phyloP scores from a whole-genome alignment of 1,140 invertebrate genomes.

The Oppia nitens region DNA sequence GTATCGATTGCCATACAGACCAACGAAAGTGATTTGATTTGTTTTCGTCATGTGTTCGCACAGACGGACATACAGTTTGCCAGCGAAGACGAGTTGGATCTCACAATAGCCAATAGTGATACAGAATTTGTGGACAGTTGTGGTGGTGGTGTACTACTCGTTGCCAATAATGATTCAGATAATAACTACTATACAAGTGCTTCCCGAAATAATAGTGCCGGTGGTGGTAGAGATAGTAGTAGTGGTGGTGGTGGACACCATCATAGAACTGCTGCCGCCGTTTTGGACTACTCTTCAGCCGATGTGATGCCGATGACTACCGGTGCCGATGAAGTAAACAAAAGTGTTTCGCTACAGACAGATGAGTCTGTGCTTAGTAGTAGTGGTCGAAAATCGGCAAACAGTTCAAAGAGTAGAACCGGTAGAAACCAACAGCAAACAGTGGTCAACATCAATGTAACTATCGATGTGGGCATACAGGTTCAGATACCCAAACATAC shows the following conservation, averaged over 20 bases:
- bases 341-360: neutral
- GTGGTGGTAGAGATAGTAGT: too few relatives aligned
- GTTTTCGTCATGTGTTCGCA: constrained; percentile 8
- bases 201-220: too few relatives aligned
- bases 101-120: neutral
- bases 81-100: constrained; percentile 5
- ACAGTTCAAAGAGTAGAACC: neutral
- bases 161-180: too few relatives aligned
- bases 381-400: neutral
- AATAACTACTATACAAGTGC: too few relatives aligned
- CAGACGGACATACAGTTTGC: constrained; percentile 4
- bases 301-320: neutral
- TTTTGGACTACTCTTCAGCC: too few relatives aligned
- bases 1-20: constrained; percentile 3
- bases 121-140: too few relatives aligned
- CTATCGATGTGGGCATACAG: neutral
- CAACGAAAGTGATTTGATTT: neutral
- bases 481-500: neutral
- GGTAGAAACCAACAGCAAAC: neutral
- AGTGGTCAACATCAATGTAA: neutral
- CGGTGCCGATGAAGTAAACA: neutral
- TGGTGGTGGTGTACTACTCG: too few relatives aligned
- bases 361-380: neutral
- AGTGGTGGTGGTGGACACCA: too few relatives aligned
- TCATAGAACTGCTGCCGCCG: too few relatives aligned